Base-by-base conservation (phyloP, 2,113 vertebrate species). In the Indicator maculatus region DNA sequence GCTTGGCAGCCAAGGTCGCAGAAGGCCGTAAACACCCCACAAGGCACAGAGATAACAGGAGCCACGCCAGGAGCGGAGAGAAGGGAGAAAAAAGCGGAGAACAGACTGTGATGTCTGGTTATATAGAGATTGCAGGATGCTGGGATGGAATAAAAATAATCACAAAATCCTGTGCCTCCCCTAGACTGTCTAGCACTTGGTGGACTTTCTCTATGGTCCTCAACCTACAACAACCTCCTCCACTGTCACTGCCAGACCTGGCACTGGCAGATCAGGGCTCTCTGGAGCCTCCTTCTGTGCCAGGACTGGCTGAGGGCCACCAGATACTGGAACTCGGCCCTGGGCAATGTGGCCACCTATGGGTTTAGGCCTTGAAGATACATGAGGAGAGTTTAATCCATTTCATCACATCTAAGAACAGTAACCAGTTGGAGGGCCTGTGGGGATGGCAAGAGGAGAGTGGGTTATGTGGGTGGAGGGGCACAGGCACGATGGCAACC, bases 341-440 rank as follows among this genome's bases (percentile, higher is more conserved):
- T 97, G 5, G 98, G 96, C 96, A 99, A 81, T 86, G 97, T 98
- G 95, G 98, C 97, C n/a, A 99, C 97, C 97, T 99, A 99, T 28
- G 99, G 95, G 97, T 99, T 98, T 0, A 98, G 2, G 99, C 98
- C 85, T 98, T 98, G 97, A 99, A 99, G 93, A 99, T 99, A 94
- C 99, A 97, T 2, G 98, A 98, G 3, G 99, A 99, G 88, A 99
- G 98, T 97, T 99, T 99, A 87, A 99, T 97, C 20, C 98, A 98
- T 97, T 99, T 99, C 50, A 99, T 98, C 82, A 99, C 98, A 3
- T 99, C 99, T 0, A 98, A 96, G 96, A 99, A 98, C 71, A 99
- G 98, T 96, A 99, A 99, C 99, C 99, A 99, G 97, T 99, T 99
- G 96, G 99, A 99, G 91, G 99, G 99, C 70, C 99, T 99, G 97